Conservation (phyloP, 2,797 vertebrate genomes). For the Oreochromis grahami region DNA sequence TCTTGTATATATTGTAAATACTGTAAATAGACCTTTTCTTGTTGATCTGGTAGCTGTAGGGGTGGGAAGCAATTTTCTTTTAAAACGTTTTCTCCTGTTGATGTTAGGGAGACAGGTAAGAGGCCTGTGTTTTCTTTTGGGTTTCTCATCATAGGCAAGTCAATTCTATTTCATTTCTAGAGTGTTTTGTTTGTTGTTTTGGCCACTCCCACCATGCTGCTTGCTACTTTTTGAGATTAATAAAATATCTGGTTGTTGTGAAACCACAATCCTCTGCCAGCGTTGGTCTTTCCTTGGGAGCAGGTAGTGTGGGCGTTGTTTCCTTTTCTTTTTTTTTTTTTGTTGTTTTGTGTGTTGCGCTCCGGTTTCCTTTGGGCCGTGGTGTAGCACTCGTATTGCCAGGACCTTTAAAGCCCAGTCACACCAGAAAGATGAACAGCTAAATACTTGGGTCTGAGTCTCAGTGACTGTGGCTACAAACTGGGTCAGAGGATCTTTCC, state of each 20-base stretch:
- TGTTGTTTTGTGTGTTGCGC: neutral
- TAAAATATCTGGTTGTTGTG: neutral
- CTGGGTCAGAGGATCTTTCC: neutral
- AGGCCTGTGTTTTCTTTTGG: neutral
- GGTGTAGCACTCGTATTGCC: neutral
- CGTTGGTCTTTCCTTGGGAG: neutral
- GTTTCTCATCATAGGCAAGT: neutral
- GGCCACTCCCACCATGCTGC: neutral
- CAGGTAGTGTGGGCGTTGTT: fast-evolving
- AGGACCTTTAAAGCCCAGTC: neutral
- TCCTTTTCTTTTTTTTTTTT: neutral
- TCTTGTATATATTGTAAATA: neutral
- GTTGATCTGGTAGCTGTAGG: neutral
- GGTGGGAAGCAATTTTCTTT: neutral
- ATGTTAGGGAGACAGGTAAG: neutral
- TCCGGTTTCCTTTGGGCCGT: neutral
- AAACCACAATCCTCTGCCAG: neutral
- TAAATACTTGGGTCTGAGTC: neutral
- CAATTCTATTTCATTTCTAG: neutral
- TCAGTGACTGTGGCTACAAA: neutral
- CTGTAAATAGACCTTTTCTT: neutral
- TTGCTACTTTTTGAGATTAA: neutral
- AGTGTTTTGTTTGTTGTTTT: neutral
- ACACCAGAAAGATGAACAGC: neutral
- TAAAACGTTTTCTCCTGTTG: neutral